Evolutionary conservation across 35 echinoderm and acorn worm genomes (phyloP).

Genomic region (Ptychodera flava): DNA sequence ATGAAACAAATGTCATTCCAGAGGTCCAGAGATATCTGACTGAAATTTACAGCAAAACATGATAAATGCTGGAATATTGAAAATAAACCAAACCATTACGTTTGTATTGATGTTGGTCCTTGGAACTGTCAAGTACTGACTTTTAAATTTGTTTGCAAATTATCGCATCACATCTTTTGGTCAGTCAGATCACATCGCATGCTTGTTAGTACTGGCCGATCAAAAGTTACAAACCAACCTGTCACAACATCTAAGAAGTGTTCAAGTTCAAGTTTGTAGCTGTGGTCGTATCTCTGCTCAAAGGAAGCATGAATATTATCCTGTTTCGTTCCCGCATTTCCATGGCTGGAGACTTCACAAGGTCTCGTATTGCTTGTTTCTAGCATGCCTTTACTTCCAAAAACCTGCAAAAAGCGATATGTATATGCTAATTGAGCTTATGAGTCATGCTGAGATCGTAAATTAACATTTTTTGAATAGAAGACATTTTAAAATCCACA

Average conservation of each 20-base stretch:
- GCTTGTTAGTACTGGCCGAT: no score
- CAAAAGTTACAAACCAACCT: no score
- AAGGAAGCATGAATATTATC: conserved; percentile 54
- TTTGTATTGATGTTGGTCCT: no score
- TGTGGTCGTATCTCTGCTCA: conserved; percentile 50
- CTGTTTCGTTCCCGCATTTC: conserved; percentile 13
- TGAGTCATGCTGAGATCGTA: no score
- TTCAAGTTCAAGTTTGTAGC: conserved; percentile 52
- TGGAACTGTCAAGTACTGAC: no score
- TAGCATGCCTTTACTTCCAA: conserved; percentile 82
- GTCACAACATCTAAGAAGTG: conserved; percentile 63
- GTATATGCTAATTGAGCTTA: no score
- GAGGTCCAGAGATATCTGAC: no score
- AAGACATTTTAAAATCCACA: no score
- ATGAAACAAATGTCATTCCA: no score
- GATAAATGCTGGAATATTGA: not conserved
- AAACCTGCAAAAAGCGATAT: conserved; percentile 33
- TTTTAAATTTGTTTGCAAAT: no score
- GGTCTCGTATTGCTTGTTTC: conserved; percentile 40
- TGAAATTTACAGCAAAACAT: not conserved
- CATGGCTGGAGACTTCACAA: conserved; percentile 28
- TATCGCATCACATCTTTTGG: no score
- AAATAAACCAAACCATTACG: not conserved
- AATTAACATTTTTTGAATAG: no score
- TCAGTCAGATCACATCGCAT: not conserved